phyloP scores from a whole-genome alignment of 1,140 invertebrate genomes.

The Onthophagus taurus region DNA sequence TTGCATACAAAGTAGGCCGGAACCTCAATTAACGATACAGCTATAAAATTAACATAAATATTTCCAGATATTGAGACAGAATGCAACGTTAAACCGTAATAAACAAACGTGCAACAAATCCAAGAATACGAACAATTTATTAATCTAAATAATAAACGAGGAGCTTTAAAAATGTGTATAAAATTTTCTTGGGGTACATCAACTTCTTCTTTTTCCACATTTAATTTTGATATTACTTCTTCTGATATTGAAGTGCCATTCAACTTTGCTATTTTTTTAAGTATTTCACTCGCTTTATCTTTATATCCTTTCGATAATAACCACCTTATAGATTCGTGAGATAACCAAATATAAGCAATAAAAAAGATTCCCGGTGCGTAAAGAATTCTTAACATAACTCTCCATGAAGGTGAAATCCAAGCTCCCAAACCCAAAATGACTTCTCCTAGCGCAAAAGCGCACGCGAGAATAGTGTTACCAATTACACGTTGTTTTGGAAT shows the following conservation, averaged over 20 bases:
- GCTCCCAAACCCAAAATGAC: conserved; percentile 58
- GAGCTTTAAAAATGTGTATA: conserved; percentile 29
- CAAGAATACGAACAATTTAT: conserved; percentile 43
- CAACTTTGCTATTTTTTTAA: conserved; percentile 48
- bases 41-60: conserved; percentile 43
- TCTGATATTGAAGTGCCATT: conserved; percentile 52
- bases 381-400: conserved; percentile 50
- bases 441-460: conserved; percentile 61
- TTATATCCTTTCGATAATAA: conserved; percentile 57
- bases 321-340: conserved; percentile 65
- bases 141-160: conserved; percentile 38
- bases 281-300: conserved; percentile 48
- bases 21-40: conserved; percentile 43
- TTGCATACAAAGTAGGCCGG: conserved; percentile 44
- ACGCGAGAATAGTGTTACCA: conserved; percentile 58
- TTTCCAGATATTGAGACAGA: conserved; percentile 49
- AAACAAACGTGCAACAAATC: conserved; percentile 46
- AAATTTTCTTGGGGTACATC: conserved; percentile 12
- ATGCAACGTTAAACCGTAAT: conserved; percentile 55
- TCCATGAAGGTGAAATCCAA: conserved; percentile 61
- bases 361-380: conserved; percentile 57
- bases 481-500: conserved; percentile 61
- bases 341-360: conserved; percentile 48
- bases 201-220: conserved; percentile 9
- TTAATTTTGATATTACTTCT: conserved; percentile 26